phyloP scores from a whole-genome alignment of 2,797 vertebrate genomes.

The Oreortyx pictus region DNA sequence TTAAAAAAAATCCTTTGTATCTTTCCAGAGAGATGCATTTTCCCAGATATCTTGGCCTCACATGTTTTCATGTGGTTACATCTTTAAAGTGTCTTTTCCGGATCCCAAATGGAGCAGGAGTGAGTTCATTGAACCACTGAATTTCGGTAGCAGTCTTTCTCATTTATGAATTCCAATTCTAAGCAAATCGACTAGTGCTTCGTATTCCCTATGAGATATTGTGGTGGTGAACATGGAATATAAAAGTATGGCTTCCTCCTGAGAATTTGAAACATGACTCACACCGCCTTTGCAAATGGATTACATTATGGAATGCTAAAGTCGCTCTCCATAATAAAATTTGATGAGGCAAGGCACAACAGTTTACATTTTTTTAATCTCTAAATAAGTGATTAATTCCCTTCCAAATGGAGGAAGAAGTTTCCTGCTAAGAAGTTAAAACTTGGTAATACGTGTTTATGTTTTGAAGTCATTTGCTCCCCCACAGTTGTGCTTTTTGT shows the following conservation, averaged over 20 bases:
- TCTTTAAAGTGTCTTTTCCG: slow-evolving; percentile 48
- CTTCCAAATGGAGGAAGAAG: not conserved
- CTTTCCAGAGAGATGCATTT: slow-evolving; percentile 35
- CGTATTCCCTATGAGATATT: not conserved
- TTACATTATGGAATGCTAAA: not conserved
- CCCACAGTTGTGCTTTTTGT: not conserved
- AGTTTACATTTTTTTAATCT: not conserved
- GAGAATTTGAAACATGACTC: not conserved
- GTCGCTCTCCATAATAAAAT: not conserved
- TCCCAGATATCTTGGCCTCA: slow-evolving; percentile 6
- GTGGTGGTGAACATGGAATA: not conserved
- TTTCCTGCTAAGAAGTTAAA: not conserved
- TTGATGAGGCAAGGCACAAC: not conserved
- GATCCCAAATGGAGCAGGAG: not conserved
- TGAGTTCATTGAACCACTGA: not conserved
- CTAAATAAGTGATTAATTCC: not conserved
- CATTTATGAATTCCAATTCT: not conserved
- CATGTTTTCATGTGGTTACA: not conserved
- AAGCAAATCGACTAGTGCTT: not conserved
- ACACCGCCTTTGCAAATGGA: not conserved
- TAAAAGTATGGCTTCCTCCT: not conserved
- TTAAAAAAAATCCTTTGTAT: not conserved
- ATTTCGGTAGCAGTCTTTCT: not conserved
- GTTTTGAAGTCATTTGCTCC: not conserved
- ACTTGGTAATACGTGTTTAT: not conserved